Evolutionary conservation across 1,140 invertebrate species (phyloP).

Genomic region (Formica exsecta): DNA sequence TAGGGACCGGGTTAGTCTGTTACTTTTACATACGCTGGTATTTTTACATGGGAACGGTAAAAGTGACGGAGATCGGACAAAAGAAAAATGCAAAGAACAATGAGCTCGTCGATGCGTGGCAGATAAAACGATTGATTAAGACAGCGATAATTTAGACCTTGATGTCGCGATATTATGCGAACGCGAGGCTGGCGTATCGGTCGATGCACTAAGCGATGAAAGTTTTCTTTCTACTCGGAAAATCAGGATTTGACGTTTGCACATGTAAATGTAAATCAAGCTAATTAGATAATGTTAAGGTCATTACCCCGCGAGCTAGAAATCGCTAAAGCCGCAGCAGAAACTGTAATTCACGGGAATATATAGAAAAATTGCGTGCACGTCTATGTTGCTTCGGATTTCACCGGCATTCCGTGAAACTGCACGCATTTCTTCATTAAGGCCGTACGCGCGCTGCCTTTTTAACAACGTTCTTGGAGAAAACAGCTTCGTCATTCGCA

Average conservation of each 20-base stretch:
- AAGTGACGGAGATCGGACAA: conserved; percentile 56
- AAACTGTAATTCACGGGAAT: conserved; percentile 27
- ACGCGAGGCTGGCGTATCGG: neutral
- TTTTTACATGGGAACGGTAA: conserved; percentile 40
- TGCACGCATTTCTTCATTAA: conserved; percentile 58
- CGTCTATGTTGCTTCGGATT: conserved; percentile 55
- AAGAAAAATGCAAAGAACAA: conserved; percentile 31
- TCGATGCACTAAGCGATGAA: conserved; percentile 1
- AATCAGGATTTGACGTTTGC: neutral
- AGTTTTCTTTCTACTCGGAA: neutral
- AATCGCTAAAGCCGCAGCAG: conserved; percentile 42
- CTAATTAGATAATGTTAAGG: conserved; percentile 20
- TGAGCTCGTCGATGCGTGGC: conserved; percentile 4
- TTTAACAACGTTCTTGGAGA: conserved; percentile 30
- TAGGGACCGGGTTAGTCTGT: conserved; percentile 1
- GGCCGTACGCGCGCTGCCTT: neutral
- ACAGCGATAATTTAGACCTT: neutral
- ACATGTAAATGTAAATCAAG: neutral
- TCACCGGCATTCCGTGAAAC: conserved; percentile 55
- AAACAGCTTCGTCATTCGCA: conserved; percentile 2
- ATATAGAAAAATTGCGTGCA: conserved; percentile 66
- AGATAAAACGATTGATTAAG: conserved; percentile 10
- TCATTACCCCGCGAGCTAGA: conserved; percentile 55
- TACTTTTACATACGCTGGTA: neutral
- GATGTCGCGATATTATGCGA: conserved; percentile 19